Percentiles rank a stretch among this genome's conserved stretches.
These are phyloP conservation scores for Pogonophryne albipinna DNA, from an alignment of 2,797 vertebrate species.

Conservation along the genomic window DNA sequence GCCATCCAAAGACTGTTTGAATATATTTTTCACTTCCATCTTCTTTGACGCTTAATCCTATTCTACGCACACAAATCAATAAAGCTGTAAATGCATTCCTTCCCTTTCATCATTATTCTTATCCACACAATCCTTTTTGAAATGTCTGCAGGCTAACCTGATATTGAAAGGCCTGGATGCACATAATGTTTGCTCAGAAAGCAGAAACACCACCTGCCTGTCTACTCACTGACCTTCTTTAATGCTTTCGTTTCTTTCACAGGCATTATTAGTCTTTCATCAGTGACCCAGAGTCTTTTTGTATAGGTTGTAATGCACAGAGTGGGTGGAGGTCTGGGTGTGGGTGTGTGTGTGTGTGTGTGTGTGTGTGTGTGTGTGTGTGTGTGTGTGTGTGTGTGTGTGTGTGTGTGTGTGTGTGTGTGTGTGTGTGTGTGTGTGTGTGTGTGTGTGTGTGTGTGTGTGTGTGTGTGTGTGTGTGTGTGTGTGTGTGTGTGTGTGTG, in stretches of 20 bases:
- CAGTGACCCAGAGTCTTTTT: constrained; percentile 37
- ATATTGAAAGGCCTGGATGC: constrained; percentile 25
- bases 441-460: no score
- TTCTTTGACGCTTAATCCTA: constrained; percentile 37
- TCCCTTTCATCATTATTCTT: constrained; percentile 44
- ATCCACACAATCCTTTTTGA: constrained; percentile 35
- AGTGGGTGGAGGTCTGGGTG: constrained; percentile 5
- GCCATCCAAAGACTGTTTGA: constrained; percentile 4
- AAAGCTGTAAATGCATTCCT: constrained; percentile 47
- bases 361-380: no score
- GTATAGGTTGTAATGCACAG: constrained; percentile 35
- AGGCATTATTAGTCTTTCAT: constrained; percentile 50
- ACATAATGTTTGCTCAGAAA: constrained; percentile 36
- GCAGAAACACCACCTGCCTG: constrained; percentile 48
- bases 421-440: no score
- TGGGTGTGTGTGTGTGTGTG: no score
- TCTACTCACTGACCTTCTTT: constrained; percentile 26
- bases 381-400: no score
- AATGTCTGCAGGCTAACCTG: constrained; percentile 24
- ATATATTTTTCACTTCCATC: constrained; percentile 7
- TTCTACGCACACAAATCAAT: constrained; percentile 36
- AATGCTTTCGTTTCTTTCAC: constrained; percentile 44
- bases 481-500: no score
- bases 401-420: no score
- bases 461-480: no score